A percentile compares a stretch with the other conserved stretches of the same genome.
Conservation (phyloP, 1,140 invertebrate species). For the Tyrophagus putrescentiae region DNA sequence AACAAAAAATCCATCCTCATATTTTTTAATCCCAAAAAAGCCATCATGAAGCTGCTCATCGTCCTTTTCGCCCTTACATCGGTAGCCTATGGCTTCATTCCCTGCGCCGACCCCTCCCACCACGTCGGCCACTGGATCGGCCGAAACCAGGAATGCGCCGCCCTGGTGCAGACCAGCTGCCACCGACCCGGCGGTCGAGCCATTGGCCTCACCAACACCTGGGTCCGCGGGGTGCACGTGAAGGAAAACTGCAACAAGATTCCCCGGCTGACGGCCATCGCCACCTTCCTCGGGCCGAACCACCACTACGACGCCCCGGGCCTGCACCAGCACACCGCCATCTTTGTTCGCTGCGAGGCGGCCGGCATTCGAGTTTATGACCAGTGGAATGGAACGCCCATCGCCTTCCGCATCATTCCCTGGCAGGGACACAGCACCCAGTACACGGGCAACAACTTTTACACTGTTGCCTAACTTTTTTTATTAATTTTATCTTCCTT, state of each 20-base stretch:
- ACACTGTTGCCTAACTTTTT: constrained; percentile 11
- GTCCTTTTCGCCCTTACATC: no score
- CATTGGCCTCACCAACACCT: background rate
- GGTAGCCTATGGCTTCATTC: no score
- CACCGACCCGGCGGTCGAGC: background rate
- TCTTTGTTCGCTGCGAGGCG: constrained; percentile 5
- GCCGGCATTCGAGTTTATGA: constrained; percentile 2
- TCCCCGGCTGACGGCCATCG: background rate
- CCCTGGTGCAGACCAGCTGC: constrained; percentile 12
- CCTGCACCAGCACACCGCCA: constrained; percentile 4
- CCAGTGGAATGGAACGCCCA: constrained; percentile 11
- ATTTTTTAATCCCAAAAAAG: no score
- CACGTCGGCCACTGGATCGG: background rate
- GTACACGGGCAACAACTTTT: constrained; percentile 7
- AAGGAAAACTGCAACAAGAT: constrained; percentile 10
- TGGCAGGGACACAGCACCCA: background rate
- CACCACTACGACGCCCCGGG: background rate
- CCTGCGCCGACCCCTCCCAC: background rate
- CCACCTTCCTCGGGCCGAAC: constrained; percentile 8
- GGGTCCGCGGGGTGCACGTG: background rate
- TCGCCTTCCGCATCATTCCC: background rate
- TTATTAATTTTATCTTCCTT: no score
- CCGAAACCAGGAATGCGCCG: background rate
- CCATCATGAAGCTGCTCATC: no score
- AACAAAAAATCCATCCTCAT: no score